A percentile compares a stretch with the other conserved stretches of the same genome.
Conservation (phyloP, 2,797 vertebrate species). For the Gallirallus australis region DNA sequence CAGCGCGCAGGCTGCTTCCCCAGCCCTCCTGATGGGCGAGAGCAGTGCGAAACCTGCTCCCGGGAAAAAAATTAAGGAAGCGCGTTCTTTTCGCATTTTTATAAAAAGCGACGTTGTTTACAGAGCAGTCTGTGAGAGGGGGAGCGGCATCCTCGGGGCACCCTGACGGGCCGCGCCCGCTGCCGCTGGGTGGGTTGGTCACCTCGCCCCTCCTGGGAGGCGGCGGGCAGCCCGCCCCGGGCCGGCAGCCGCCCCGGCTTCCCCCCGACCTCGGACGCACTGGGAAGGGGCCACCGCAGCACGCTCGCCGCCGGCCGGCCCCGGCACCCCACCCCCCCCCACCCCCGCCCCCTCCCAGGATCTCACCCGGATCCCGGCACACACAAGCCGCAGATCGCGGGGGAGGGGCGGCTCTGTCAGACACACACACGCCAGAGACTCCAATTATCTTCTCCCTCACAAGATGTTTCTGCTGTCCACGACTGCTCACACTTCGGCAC, state of each 20-base stretch:
- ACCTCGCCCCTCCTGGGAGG: background rate
- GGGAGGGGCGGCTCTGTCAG: slow-evolving; percentile 79
- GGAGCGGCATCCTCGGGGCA: background rate
- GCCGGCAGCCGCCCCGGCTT: background rate
- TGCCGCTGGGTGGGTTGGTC: background rate
- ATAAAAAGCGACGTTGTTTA: background rate
- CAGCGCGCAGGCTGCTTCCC: slow-evolving; percentile 11
- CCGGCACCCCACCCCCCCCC: background rate
- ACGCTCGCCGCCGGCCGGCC: background rate
- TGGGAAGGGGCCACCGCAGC: background rate
- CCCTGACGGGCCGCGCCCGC: background rate
- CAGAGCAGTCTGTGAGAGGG: background rate
- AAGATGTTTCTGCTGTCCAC: slow-evolving; percentile 85
- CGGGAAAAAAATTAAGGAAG: background rate
- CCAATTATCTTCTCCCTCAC: slow-evolving; percentile 84
- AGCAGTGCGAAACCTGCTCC: background rate
- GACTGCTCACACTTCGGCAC: slow-evolving; percentile 84
- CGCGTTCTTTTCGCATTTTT: background rate
- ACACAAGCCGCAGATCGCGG: slow-evolving; percentile 62
- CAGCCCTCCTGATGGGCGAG: background rate
- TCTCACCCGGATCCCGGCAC: slow-evolving; percentile 44
- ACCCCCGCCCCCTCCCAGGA: background rate
- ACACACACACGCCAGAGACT: slow-evolving; percentile 81
- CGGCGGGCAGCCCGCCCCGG: background rate
- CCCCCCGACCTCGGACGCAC: background rate